These are phyloP conservation scores for Drosophila lini DNA, from an alignment of 1,140 invertebrate genomes.

Conservation along the genomic window DNA sequence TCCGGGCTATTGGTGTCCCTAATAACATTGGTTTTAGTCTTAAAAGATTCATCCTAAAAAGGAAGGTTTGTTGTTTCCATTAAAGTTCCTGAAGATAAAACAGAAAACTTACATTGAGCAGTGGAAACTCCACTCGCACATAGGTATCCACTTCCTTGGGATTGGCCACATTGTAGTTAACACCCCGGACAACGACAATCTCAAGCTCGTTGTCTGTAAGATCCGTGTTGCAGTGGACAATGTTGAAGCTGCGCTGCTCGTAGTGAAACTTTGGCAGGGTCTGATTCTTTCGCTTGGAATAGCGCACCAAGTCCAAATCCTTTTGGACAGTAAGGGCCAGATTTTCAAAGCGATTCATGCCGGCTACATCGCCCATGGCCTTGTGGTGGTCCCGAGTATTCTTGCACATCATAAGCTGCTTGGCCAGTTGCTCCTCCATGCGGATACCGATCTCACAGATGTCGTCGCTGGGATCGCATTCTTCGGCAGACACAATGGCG, in stretches of 20 bases:
- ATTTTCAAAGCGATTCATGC: slow-evolving; percentile 95
- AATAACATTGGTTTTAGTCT: slow-evolving; percentile 90
- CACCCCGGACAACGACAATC: slow-evolving; percentile 93
- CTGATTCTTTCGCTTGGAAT: slow-evolving; percentile 87
- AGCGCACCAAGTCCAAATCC: slow-evolving; percentile 94
- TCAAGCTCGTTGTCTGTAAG: slow-evolving; percentile 96
- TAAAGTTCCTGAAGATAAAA: too few species aligned
- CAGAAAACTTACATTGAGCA: slow-evolving; percentile 89
- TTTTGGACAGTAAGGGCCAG: slow-evolving; percentile 92
- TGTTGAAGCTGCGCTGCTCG: slow-evolving; percentile 94
- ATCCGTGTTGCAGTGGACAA: slow-evolving; percentile 97
- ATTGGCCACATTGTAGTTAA: slow-evolving; percentile 93
- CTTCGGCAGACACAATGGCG: slow-evolving; percentile 89
- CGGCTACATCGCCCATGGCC: slow-evolving; percentile 96
- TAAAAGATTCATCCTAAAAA: slow-evolving; percentile 90
- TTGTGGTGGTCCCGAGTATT: slow-evolving; percentile 95
- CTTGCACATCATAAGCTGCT: slow-evolving; percentile 93
- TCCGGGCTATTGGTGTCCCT: slow-evolving; percentile 95
- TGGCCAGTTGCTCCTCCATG: slow-evolving; percentile 92
- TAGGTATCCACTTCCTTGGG: slow-evolving; percentile 97
- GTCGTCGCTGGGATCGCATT: slow-evolving; percentile 88
- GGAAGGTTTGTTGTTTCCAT: neutral
- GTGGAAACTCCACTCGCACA: slow-evolving; percentile 97
- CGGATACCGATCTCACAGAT: slow-evolving; percentile 85
- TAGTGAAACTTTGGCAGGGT: slow-evolving; percentile 95